Percentiles rank a stretch among this genome's conserved stretches.
These are phyloP conservation scores for Cladopsammia gracilis DNA, from an alignment of 64 coral and sea anemone species.

Conservation along the genomic window DNA sequence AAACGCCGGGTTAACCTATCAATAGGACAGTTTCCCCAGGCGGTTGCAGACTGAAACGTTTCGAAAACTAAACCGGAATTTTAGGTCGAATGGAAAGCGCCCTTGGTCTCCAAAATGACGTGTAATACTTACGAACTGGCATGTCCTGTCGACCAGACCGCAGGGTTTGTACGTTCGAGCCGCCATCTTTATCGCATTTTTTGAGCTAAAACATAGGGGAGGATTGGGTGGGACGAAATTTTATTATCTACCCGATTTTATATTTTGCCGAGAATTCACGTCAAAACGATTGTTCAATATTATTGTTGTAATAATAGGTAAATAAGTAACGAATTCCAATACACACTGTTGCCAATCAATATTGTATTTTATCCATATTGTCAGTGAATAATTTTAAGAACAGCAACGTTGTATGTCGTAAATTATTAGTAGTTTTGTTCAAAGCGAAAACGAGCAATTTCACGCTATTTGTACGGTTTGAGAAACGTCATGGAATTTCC, in stretches of 20 bases:
- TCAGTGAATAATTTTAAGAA: constrained; percentile 45
- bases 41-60: too few species aligned
- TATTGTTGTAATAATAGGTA: constrained; percentile 23
- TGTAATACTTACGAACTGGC: too few species aligned
- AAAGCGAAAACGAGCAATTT: not conserved
- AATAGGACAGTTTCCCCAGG: too few species aligned
- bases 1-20: too few species aligned
- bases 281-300: constrained; percentile 7
- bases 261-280: constrained; percentile 14
- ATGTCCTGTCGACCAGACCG: too few species aligned
- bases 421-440: constrained; percentile 49
- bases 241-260: not conserved
- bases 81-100: too few species aligned
- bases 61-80: too few species aligned
- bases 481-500: too few species aligned
- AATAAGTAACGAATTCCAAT: constrained; percentile 15
- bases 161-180: too few species aligned
- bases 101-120: too few species aligned
- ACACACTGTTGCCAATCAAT: constrained; percentile 19
- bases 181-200: not conserved
- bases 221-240: not conserved
- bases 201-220: not conserved
- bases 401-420: constrained; percentile 1
- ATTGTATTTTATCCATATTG: constrained; percentile 53
- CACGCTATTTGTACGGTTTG: not conserved